phyloP scores from a whole-genome alignment of 2,888 invertebrate genomes.

The Drosophila paramelanica region DNA sequence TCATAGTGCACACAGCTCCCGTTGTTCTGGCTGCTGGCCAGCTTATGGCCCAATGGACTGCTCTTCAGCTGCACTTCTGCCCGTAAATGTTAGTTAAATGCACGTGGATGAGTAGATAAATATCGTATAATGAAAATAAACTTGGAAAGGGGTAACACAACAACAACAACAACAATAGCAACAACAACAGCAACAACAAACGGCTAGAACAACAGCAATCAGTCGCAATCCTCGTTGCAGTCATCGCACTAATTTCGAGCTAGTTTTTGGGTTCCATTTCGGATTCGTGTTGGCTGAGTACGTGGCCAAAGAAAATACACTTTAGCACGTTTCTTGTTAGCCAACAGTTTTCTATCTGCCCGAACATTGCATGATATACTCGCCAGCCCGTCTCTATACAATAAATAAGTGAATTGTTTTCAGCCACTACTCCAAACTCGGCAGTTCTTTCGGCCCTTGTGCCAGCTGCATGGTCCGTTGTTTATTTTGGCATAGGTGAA shows the following conservation, averaged over 20 bases:
- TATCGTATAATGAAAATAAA: slow-evolving; percentile 79
- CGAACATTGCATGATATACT: slow-evolving; percentile 58
- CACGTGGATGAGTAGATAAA: slow-evolving; percentile 83
- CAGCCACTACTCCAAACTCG: slow-evolving; percentile 4
- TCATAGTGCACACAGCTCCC: slow-evolving; percentile 27
- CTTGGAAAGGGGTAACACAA: slow-evolving; percentile 59
- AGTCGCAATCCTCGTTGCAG: slow-evolving; percentile 66
- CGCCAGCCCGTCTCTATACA: slow-evolving; percentile 25
- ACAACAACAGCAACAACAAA: slow-evolving; percentile 32
- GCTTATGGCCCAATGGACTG: neutral
- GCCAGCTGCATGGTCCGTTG: slow-evolving; percentile 48
- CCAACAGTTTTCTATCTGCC: slow-evolving; percentile 55
- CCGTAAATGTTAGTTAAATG: slow-evolving; percentile 81
- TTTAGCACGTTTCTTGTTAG: slow-evolving; percentile 81
- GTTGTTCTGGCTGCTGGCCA: slow-evolving; percentile 30
- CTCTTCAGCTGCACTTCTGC: neutral
- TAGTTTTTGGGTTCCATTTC: slow-evolving; percentile 62
- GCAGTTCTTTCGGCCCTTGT: slow-evolving; percentile 26
- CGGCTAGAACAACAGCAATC: slow-evolving; percentile 62
- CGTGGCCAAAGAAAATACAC: slow-evolving; percentile 79
- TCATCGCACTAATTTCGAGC: slow-evolving; percentile 73
- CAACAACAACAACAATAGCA: slow-evolving; percentile 32
- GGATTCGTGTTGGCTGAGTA: slow-evolving; percentile 46
- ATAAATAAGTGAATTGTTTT: slow-evolving; percentile 33
- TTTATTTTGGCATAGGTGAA: slow-evolving; percentile 68